Conservation (phyloP, 37 sponge, comb jelly and placozoan genomes). For the Axinella damicornis region DNA sequence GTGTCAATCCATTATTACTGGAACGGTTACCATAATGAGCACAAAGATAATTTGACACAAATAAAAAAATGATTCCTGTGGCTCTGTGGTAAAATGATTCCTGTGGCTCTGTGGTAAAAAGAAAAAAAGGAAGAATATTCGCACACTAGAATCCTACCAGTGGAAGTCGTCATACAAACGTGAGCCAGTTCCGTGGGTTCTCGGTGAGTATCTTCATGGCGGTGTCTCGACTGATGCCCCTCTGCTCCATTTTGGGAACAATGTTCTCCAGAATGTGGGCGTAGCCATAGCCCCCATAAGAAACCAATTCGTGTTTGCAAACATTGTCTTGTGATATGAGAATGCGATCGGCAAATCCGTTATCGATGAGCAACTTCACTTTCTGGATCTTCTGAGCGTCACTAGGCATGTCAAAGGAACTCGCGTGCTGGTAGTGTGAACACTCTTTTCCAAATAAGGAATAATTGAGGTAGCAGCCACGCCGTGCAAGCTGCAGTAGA, state of each 20-base stretch:
- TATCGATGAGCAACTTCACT: constrained; percentile 66
- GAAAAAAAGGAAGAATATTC: too few species aligned
- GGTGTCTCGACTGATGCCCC: constrained; percentile 56
- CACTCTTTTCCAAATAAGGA: constrained; percentile 76
- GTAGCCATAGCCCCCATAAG: constrained; percentile 86
- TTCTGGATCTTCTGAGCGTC: constrained; percentile 79
- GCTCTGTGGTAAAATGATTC: too few species aligned
- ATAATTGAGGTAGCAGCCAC: constrained; percentile 61
- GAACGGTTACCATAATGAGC: too few species aligned
- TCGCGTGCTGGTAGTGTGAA: constrained; percentile 76
- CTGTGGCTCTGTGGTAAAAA: too few species aligned
- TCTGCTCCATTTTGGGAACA: constrained; percentile 66
- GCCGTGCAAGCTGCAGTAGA: constrained; percentile 55
- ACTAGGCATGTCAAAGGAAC: constrained; percentile 72
- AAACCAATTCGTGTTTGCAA: constrained; percentile 75
- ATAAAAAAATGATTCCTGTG: too few species aligned
- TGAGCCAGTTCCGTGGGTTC: constrained; percentile 77
- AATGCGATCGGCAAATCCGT: constrained; percentile 42
- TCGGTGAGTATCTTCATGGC: constrained; percentile 35
- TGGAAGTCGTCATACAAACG: constrained; percentile 38
- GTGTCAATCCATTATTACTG: too few species aligned
- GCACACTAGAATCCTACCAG: too few species aligned
- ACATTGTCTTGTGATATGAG: constrained; percentile 68
- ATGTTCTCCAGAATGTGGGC: constrained; percentile 62
- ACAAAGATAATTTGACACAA: too few species aligned